Conservation (phyloP, 1,140 invertebrate species). For the Schlechtendalia chinensis region DNA sequence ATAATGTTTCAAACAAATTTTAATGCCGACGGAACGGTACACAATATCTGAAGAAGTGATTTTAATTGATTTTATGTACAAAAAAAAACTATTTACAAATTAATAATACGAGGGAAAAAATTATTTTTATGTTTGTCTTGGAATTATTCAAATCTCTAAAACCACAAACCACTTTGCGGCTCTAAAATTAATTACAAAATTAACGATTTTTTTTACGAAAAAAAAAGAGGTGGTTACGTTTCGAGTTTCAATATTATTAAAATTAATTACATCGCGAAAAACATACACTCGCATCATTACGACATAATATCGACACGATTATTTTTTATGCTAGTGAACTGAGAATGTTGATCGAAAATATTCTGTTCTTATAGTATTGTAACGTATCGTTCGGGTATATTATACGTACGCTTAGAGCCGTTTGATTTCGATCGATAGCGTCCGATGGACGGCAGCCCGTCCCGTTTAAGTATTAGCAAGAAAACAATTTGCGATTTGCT, state of each 20-base stretch:
- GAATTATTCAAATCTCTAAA: neutral
- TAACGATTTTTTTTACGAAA: neutral
- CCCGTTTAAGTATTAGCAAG: neutral
- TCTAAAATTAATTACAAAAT: neutral
- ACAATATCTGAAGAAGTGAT: neutral
- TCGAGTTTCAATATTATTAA: neutral
- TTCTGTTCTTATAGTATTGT: no score
- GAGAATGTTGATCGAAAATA: no score
- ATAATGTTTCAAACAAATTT: no score
- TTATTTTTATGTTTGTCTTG: neutral
- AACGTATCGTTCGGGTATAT: no score
- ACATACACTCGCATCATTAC: no score
- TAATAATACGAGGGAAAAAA: neutral
- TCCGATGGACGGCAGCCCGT: no score
- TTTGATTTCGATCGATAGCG: neutral
- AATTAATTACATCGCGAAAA: no score
- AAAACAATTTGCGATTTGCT: neutral
- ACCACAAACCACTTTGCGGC: neutral
- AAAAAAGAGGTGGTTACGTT: neutral
- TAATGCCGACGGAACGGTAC: no score
- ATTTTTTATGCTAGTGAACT: no score
- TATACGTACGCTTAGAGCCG: neutral
- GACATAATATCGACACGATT: no score
- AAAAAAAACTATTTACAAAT: no score
- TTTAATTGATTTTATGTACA: neutral